Conservation (phyloP, 2,797 vertebrate species). For the Melanotaenia nigrans region DNA sequence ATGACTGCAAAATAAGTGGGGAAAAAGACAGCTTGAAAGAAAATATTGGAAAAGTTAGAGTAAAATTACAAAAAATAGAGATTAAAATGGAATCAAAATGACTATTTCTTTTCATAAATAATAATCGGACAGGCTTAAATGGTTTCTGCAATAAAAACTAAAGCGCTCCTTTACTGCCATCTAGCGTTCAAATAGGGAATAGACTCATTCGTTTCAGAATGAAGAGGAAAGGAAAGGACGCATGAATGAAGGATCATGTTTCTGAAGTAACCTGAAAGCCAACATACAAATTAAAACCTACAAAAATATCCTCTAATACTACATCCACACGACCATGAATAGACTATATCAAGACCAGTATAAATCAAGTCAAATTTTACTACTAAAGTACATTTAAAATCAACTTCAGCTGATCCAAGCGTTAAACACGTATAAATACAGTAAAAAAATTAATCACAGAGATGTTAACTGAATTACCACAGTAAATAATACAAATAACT, state of each 20-base stretch:
- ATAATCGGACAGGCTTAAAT: background rate
- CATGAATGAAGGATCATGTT: background rate
- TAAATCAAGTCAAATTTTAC: background rate
- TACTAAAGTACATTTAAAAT: background rate
- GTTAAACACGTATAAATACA: background rate
- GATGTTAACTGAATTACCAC: too few species aligned
- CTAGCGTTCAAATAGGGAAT: conserved; percentile 42
- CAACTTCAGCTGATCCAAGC: background rate
- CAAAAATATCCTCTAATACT: background rate
- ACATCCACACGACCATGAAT: background rate
- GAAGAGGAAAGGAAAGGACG: background rate
- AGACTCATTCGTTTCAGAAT: too few species aligned
- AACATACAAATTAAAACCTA: background rate
- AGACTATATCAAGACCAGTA: background rate
- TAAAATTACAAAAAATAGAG: background rate
- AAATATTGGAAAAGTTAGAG: too few species aligned
- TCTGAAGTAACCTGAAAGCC: background rate
- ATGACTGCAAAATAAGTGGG: background rate
- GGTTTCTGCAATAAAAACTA: background rate
- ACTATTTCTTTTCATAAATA: background rate
- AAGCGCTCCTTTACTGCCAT: conserved; percentile 48
- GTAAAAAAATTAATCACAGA: too few species aligned
- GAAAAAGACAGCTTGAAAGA: background rate
- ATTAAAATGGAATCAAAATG: background rate
- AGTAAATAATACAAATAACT: too few species aligned